Conservation (phyloP, 2,888 invertebrate species). For the Dryobota labecula region DNA sequence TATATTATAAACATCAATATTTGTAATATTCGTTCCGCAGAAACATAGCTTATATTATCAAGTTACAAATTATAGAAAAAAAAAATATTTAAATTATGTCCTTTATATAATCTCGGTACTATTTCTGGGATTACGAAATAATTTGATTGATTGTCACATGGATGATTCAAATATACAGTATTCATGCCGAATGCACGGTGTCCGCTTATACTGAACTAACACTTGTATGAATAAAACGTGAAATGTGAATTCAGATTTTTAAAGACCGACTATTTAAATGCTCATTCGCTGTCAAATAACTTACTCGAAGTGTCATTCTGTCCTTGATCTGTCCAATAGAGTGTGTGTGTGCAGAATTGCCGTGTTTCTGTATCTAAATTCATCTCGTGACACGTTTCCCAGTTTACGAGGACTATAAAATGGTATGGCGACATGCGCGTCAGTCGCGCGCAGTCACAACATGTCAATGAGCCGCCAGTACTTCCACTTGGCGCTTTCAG, state of each 20-base stretch:
- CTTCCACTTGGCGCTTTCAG: conserved; percentile 45
- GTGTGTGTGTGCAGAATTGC: conserved; percentile 64
- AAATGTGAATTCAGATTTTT: conserved; percentile 10
- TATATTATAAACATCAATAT: too few relatives aligned
- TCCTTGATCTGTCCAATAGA: conserved; percentile 59
- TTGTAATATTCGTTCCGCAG: too few relatives aligned
- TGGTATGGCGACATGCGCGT: conserved; percentile 74
- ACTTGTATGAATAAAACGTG: conserved; percentile 4
- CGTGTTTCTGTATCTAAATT: conserved; percentile 72
- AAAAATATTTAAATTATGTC: too few relatives aligned
- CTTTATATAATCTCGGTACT: not conserved
- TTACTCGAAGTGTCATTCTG: conserved; percentile 39
- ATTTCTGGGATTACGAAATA: not conserved
- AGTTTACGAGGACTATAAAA: conserved; percentile 83
- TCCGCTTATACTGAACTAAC: not conserved
- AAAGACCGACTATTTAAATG: conserved; percentile 26
- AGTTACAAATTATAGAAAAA: too few relatives aligned
- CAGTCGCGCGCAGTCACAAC: conserved; percentile 66
- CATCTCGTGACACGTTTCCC: conserved; percentile 70
- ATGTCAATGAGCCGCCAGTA: conserved; percentile 70
- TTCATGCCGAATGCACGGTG: not conserved
- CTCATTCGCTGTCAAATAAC: conserved; percentile 49
- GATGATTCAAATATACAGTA: not conserved
- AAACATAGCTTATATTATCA: too few relatives aligned
- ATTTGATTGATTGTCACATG: not conserved